phyloP scores from a whole-genome alignment of 2,113 vertebrate species.

The Syngnathus scovelli region DNA sequence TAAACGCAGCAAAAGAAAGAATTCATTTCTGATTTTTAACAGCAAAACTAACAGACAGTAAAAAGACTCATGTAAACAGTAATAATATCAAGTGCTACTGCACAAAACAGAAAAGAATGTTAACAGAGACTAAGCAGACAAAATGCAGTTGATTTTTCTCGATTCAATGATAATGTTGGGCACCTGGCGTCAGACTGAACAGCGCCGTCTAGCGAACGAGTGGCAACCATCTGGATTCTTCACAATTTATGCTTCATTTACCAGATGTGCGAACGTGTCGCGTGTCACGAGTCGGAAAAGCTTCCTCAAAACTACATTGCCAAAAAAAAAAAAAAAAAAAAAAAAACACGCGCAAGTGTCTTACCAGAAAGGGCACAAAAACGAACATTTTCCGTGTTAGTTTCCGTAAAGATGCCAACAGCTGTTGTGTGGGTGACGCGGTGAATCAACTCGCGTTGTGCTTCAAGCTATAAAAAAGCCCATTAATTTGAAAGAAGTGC shows the following conservation, averaged over 20 bases:
- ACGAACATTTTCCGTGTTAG: background rate
- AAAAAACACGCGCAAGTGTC: background rate
- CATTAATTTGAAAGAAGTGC: background rate
- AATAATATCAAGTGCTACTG: background rate
- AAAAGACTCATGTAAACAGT: no score
- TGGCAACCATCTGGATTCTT: background rate
- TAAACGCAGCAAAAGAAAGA: background rate
- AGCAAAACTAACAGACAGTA: no score
- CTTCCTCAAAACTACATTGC: background rate
- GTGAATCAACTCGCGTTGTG: background rate
- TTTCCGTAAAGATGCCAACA: background rate
- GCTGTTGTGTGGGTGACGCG: conserved; percentile 4
- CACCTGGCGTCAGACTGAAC: background rate
- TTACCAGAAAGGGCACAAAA: background rate
- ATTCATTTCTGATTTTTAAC: background rate
- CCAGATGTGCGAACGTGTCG: conserved; percentile 17
- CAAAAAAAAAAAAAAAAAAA: conserved; percentile 16
- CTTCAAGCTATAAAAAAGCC: background rate
- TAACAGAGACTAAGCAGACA: background rate
- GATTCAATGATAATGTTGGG: no score
- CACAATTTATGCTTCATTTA: no score
- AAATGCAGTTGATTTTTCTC: background rate
- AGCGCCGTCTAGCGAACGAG: background rate
- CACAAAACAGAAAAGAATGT: background rate
- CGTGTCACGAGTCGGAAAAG: conserved; percentile 32